Evolutionary conservation across 1,140 invertebrate species (phyloP), one percentile per base, ranked within the genome.

Genomic region (Drosophila ercepeae): DNA sequence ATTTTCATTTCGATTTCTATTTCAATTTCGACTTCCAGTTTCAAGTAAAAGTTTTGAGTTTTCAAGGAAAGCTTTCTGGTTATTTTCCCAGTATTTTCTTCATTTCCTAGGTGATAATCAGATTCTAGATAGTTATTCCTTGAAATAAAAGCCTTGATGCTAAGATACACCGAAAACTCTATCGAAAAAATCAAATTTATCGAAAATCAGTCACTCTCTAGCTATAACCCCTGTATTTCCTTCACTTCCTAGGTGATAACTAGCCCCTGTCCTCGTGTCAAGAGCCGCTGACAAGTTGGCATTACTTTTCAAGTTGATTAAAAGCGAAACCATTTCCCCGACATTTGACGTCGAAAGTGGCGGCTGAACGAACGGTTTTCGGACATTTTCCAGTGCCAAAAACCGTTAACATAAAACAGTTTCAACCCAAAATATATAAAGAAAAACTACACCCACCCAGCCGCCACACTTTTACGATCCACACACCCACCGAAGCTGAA

Each of bases 361-460:
- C 36, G 14, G 67, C 16, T 50, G 64, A 51, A 65, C 63, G 32
- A 74, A 79, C 76, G 76, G 76, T 64, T 63, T 52, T 53, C 9
- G 64, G 45, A 42, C 18, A 67, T 78, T 78, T 78, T 60, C 60
- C 32, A 42, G 36, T 18, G 29, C 19, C 19, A 32, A 16, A 45
- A 19, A 68, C 64, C 34, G 60, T 60, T 70, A 34, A 55, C n/a
- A n/a, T n/a, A n/a, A n/a, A n/a, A n/a, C 52, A 41, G 61, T 41
- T 48, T 21, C 41, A 42, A 39, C 46, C 46, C 9, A 23, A 19
- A 1, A 4, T 3, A 16, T 0, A 5, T 8, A 11, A 1, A 27
- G 2, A 27, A 27, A 4, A 36, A 3, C 7, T n/a, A 34, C 13
- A 32, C 44, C 52, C 53, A 42, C 41, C 32, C 36, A 29, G 23